phyloP scores from a whole-genome alignment of 2,797 vertebrate genomes.

The Anisognathus igniventris region DNA sequence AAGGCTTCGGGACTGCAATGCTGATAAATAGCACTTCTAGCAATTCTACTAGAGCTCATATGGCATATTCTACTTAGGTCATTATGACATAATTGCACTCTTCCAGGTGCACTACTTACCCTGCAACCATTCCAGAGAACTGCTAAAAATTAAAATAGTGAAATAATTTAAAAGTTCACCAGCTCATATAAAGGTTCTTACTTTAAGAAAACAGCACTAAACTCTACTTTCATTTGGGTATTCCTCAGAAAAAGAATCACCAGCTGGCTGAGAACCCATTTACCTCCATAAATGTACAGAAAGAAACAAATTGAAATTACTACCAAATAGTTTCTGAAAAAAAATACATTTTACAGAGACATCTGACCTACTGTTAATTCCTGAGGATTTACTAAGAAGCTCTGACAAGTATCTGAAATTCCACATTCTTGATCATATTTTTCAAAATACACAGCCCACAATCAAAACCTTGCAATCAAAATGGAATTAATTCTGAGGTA shows the following conservation, averaged over 20 bases:
- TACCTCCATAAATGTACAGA: neutral
- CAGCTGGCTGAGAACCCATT: neutral
- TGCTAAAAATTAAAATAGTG: neutral
- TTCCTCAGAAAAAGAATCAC: neutral
- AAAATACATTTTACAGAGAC: neutral
- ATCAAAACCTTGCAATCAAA: neutral
- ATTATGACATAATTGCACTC: neutral
- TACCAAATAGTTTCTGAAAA: neutral
- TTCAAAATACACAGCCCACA: neutral
- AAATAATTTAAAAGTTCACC: neutral
- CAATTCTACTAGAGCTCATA: neutral
- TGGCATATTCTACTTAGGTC: neutral
- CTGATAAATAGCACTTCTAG: slow-evolving; percentile 3
- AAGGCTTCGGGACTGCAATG: neutral
- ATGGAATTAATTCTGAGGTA: neutral
- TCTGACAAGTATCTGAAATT: neutral
- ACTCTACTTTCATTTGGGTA: neutral
- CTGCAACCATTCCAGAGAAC: neutral
- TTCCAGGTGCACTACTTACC: neutral
- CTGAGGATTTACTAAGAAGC: neutral
- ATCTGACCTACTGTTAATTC: neutral
- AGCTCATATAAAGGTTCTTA: neutral
- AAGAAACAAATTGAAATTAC: neutral
- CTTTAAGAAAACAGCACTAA: neutral
- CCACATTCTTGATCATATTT: neutral